A percentile compares a stretch with the other conserved stretches of the same genome.
phyloP scores from a whole-genome alignment of 2,113 vertebrate genomes.

The Pardalotus punctatus region DNA sequence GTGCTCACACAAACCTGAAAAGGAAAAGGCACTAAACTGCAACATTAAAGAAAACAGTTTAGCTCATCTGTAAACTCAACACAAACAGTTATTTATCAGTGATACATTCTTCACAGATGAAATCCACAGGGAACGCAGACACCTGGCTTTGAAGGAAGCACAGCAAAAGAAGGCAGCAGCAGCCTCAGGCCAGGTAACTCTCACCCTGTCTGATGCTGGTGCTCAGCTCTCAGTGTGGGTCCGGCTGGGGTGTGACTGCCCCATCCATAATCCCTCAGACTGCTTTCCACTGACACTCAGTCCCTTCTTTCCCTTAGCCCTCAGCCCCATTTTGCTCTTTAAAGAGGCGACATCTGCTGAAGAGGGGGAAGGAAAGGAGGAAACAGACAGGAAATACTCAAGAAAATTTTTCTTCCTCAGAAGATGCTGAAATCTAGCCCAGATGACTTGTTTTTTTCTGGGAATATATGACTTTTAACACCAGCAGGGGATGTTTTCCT shows the following conservation, averaged over 20 bases:
- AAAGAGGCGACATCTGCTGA: neutral
- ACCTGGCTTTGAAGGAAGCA: neutral
- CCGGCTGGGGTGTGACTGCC: neutral
- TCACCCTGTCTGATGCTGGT: neutral
- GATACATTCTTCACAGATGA: constrained; percentile 2
- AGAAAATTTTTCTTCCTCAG: neutral
- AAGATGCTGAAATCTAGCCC: neutral
- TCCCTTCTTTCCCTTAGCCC: neutral
- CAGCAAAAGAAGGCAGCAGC: neutral
- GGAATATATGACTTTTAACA: neutral
- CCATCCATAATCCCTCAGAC: neutral
- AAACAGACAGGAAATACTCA: neutral
- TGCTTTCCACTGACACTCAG: neutral
- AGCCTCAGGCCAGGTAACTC: neutral
- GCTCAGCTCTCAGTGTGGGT: neutral
- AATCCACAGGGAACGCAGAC: neutral
- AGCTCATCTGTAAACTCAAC: constrained; percentile 39
- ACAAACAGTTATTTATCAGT: constrained; percentile 36
- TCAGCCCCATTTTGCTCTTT: neutral
- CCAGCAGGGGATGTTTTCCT: neutral
- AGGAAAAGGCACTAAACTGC: constrained; percentile 11
- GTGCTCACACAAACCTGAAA: neutral
- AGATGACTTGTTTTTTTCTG: neutral
- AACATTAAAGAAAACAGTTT: constrained; percentile 35
- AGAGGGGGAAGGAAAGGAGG: neutral